These are phyloP conservation scores for Lottia gigantea DNA, from an alignment of 2,888 invertebrate species.

Conservation along the genomic window DNA sequence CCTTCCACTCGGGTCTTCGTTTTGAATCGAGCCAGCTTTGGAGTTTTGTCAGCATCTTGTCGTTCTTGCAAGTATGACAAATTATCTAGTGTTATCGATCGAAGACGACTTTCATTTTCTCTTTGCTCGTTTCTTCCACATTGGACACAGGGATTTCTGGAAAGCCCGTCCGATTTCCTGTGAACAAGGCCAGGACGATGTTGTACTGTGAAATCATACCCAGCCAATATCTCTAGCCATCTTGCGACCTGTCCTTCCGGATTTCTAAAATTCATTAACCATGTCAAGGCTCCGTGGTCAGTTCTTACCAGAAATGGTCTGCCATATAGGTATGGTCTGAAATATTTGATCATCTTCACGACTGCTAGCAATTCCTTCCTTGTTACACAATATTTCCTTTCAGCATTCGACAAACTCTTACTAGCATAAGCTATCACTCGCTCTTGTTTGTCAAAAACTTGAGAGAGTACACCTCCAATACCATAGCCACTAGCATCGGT, in stretches of 20 bases:
- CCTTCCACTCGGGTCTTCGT: neutral
- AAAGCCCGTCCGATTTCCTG: constrained; percentile 24
- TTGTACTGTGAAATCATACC: constrained; percentile 25
- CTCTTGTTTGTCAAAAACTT: constrained; percentile 36
- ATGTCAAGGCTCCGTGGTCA: constrained; percentile 39
- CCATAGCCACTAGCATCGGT: constrained; percentile 39
- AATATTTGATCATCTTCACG: constrained; percentile 36
- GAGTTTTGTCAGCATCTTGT: too few relatives aligned
- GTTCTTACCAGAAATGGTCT: constrained; percentile 34
- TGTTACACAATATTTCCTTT: constrained; percentile 35
- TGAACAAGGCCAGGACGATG: constrained; percentile 26
- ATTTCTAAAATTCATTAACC: constrained; percentile 32
- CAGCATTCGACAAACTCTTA: constrained; percentile 28
- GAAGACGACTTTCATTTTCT: neutral
- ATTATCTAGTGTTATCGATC: neutral
- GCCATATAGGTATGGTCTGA: constrained; percentile 37
- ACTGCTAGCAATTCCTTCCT: constrained; percentile 33
- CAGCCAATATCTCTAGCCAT: constrained; percentile 26
- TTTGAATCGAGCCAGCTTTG: neutral
- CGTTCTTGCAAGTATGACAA: neutral
- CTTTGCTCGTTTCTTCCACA: neutral
- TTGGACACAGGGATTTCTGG: constrained; percentile 18
- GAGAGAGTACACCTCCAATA: constrained; percentile 38
- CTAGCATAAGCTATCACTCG: constrained; percentile 36
- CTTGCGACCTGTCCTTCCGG: constrained; percentile 29